phyloP scores from a whole-genome alignment of 2,888 invertebrate genomes.

The Neria commutata region DNA sequence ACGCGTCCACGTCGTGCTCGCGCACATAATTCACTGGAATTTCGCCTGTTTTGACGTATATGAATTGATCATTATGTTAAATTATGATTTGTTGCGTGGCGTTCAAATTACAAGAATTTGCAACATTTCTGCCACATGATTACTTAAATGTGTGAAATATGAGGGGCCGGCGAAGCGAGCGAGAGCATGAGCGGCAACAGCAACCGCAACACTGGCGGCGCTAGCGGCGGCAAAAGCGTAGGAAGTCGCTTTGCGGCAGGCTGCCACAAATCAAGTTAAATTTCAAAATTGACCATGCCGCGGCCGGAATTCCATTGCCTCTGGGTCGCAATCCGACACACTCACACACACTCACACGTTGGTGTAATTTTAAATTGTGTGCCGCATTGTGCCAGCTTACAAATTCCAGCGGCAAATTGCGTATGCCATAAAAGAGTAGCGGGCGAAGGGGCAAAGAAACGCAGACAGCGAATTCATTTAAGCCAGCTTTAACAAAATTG shows the following conservation, averaged over 20 bases:
- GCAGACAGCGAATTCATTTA: too few species aligned
- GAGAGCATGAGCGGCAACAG: too few species aligned
- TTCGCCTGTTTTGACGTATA: conserved; percentile 41
- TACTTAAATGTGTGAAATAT: too few species aligned
- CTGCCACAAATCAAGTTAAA: too few species aligned
- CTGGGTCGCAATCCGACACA: conserved; percentile 18
- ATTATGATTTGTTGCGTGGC: conserved; percentile 52
- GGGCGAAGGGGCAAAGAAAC: too few species aligned
- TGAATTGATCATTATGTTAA: conserved; percentile 55
- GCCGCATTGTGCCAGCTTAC: too few species aligned
- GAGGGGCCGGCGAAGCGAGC: too few species aligned
- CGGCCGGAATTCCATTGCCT: conserved; percentile 45
- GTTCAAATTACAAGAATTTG: conserved; percentile 51
- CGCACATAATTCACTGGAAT: conserved; percentile 4
- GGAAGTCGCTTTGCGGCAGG: conserved; percentile 39
- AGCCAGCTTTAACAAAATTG: too few species aligned
- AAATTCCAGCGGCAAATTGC: too few species aligned
- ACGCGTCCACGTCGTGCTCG: neutral
- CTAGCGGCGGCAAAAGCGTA: conserved; percentile 17
- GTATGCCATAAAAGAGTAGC: too few species aligned
- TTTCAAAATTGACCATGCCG: too few species aligned
- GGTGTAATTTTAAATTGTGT: conserved; percentile 40
- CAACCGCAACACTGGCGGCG: conserved; percentile 1
- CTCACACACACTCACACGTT: conserved; percentile 19
- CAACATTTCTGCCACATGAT: conserved; percentile 34